These are phyloP conservation scores for Tapirus terrestris DNA, from an alignment of 2,113 vertebrate species.

Conservation along the genomic window DNA sequence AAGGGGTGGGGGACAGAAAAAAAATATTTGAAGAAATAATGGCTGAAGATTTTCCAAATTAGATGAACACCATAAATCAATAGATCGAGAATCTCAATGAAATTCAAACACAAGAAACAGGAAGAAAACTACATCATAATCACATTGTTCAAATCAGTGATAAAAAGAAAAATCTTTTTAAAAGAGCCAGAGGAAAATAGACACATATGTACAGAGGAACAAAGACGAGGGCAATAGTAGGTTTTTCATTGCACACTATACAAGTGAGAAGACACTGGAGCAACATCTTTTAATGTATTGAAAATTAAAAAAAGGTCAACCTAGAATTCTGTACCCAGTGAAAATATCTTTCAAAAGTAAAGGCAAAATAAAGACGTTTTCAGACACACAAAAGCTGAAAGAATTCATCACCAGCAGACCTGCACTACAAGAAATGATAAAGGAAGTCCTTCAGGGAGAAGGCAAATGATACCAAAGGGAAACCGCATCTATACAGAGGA, in stretches of 20 bases:
- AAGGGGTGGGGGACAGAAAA: not conserved
- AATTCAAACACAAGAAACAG: not conserved
- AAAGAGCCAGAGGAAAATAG: not conserved
- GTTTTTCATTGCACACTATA: not conserved
- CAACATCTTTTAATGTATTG: not conserved
- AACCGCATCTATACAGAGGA: not conserved
- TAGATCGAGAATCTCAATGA: not conserved
- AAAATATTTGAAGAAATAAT: not conserved
- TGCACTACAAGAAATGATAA: not conserved
- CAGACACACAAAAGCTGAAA: not conserved
- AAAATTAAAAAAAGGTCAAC: not conserved
- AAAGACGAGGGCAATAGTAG: not conserved
- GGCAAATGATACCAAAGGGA: not conserved
- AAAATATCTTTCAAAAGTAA: conserved; percentile 14
- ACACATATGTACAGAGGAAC: not conserved
- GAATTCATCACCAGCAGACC: not conserved
- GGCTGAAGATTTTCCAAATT: not conserved
- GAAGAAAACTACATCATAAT: not conserved
- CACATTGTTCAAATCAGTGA: not conserved
- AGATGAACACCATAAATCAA: not conserved
- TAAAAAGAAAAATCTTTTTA: not conserved
- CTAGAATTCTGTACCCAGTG: not conserved
- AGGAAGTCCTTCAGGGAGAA: not conserved
- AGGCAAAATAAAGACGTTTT: not conserved
- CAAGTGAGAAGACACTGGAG: not conserved